Evolutionary conservation across 2,888 invertebrate genomes (phyloP).

Genomic region (Protodeltote pygarga): DNA sequence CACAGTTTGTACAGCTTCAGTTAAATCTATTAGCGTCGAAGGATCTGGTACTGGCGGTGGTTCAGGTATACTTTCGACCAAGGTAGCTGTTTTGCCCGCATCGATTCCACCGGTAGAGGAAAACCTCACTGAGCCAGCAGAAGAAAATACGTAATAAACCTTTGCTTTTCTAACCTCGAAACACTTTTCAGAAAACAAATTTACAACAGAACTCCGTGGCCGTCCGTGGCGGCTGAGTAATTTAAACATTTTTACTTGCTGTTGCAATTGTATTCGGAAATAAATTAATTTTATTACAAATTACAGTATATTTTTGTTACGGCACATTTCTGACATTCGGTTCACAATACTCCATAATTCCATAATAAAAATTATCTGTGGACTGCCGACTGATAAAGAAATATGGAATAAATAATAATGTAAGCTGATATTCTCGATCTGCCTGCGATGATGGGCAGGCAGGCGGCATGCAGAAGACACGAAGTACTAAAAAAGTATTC

Average conservation of each 20-base stretch:
- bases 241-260: constrained; percentile 72
- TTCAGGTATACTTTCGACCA: constrained; percentile 77
- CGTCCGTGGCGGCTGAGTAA: constrained; percentile 75
- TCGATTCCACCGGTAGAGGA: constrained; percentile 68
- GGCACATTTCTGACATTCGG: constrained; percentile 60
- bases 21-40: constrained; percentile 62
- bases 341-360: too few species aligned
- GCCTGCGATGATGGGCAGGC: too few species aligned
- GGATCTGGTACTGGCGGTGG: constrained; percentile 79
- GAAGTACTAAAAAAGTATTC: too few species aligned
- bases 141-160: constrained; percentile 78
- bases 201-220: constrained; percentile 69
- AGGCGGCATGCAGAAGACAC: too few species aligned
- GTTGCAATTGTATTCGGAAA: constrained; percentile 1
- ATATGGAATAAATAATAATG: too few species aligned
- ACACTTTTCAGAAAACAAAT: constrained; percentile 73
- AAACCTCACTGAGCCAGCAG: constrained; percentile 72
- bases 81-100: constrained; percentile 59
- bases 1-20: constrained; percentile 74
- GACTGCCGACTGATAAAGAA: too few species aligned
- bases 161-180: constrained; percentile 83
- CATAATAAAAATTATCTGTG: too few species aligned
- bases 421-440: too few species aligned
- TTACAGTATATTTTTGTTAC: constrained; percentile 51
- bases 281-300: constrained; percentile 17